These are phyloP conservation scores for Heliconius congener DNA, from an alignment of 1,140 invertebrate species.

Conservation along the genomic window DNA sequence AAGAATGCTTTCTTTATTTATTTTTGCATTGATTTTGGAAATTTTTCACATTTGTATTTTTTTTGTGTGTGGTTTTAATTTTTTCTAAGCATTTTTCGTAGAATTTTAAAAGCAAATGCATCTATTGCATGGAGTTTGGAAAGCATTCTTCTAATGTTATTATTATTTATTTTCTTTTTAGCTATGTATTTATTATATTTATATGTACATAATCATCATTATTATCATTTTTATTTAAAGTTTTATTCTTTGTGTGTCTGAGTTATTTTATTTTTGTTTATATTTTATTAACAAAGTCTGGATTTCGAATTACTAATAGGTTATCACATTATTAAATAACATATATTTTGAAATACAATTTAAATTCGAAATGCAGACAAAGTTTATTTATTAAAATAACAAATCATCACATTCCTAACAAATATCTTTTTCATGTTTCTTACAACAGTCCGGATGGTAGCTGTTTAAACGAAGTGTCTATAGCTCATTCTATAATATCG, in stretches of 20 bases:
- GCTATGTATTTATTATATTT: constrained; percentile 37
- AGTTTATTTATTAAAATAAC: constrained; percentile 1
- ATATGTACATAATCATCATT: constrained; percentile 24
- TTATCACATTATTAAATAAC: not conserved
- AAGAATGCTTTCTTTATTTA: constrained; percentile 75
- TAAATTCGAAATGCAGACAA: constrained; percentile 6
- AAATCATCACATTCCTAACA: constrained; percentile 54
- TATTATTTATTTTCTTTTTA: constrained; percentile 36
- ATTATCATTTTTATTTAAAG: constrained; percentile 31
- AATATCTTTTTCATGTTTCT: constrained; percentile 61
- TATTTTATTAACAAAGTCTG: constrained; percentile 22
- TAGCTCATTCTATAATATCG: constrained; percentile 80
- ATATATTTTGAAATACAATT: not conserved
- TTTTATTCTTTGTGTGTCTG: constrained; percentile 27
- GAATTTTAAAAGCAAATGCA: not conserved
- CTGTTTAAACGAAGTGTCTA: constrained; percentile 79
- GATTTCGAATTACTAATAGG: constrained; percentile 2
- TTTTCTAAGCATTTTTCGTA: not conserved
- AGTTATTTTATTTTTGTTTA: constrained; percentile 22
- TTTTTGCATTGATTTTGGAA: constrained; percentile 30
- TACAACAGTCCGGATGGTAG: constrained; percentile 76
- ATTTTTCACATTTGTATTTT: not conserved
- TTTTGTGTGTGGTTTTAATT: not conserved
- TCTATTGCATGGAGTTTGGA: constrained; percentile 64
- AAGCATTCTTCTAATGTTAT: constrained; percentile 74